These are phyloP conservation scores for Chaetodon auriga DNA, from an alignment of 2,113 vertebrate genomes.

Conservation along the genomic window DNA sequence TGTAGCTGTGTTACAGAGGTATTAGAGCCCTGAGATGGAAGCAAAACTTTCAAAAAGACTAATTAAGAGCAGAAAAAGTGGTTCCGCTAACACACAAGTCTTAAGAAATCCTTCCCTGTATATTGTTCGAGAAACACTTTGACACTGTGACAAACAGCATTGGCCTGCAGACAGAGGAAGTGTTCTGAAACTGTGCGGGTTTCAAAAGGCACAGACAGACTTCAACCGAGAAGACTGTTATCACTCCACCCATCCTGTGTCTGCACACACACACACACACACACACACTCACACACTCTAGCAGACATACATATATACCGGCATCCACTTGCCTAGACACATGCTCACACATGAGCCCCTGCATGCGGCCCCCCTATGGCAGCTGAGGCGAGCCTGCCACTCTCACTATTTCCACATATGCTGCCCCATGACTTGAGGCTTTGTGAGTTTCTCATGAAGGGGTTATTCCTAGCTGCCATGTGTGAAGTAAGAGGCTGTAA, in stretches of 20 bases:
- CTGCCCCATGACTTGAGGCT: conserved; percentile 57
- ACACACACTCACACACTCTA: conserved; percentile 41
- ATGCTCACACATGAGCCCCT: conserved; percentile 35
- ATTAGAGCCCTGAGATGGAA: neutral
- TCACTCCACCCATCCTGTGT: conserved; percentile 76
- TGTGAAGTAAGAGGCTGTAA: conserved; percentile 34
- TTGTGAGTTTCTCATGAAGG: conserved; percentile 57
- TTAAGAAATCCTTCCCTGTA: neutral
- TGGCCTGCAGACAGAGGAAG: conserved; percentile 72
- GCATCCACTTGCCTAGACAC: conserved; percentile 44
- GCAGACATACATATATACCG: conserved; percentile 17
- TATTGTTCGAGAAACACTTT: neutral
- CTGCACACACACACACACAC: conserved; percentile 37
- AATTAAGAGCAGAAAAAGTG: neutral
- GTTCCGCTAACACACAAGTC: neutral
- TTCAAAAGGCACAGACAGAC: conserved; percentile 60
- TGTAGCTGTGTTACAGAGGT: neutral
- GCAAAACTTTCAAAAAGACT: neutral
- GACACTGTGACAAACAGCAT: conserved; percentile 13
- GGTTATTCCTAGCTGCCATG: conserved; percentile 43
- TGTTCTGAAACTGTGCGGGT: conserved; percentile 41
- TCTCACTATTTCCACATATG: conserved; percentile 56
- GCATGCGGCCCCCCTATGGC: conserved; percentile 41
- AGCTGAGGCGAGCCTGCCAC: conserved; percentile 52
- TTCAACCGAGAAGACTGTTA: conserved; percentile 66